Conservation (phyloP, 2,888 invertebrate genomes). For the Marronus borbonicus region DNA sequence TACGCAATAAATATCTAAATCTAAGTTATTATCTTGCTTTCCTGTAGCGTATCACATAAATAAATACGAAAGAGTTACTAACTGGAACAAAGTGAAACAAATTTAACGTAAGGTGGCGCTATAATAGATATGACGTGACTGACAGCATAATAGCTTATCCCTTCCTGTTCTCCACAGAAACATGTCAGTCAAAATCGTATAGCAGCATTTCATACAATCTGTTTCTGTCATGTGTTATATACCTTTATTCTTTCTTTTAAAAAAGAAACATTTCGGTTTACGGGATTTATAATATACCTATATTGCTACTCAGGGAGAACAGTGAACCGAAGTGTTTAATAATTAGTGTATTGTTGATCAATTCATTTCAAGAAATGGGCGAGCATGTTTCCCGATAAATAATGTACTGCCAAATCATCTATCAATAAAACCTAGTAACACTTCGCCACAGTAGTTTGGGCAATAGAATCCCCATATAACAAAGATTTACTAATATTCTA, state of each 20-base stretch:
- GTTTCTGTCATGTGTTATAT: slow-evolving; percentile 37
- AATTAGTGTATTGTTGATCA: too few species aligned
- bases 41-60: background rate
- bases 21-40: slow-evolving; percentile 2
- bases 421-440: too few species aligned
- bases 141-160: slow-evolving; percentile 60
- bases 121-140: slow-evolving; percentile 52
- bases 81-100: slow-evolving; percentile 46
- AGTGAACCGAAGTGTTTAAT: background rate
- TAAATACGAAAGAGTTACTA: slow-evolving; percentile 23
- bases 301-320: background rate
- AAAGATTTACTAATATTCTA: too few species aligned
- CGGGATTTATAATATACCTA: background rate
- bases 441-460: too few species aligned
- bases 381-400: too few species aligned
- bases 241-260: background rate
- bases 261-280: slow-evolving; percentile 5
- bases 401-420: too few species aligned
- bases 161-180: slow-evolving; percentile 58
- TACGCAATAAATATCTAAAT: background rate
- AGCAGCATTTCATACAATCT: slow-evolving; percentile 28
- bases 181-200: slow-evolving; percentile 57
- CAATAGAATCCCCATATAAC: too few species aligned
- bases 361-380: too few species aligned
- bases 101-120: slow-evolving; percentile 49